Base-by-base conservation (phyloP, 2,797 vertebrate genomes). In the Chaunax sp. region DNA sequence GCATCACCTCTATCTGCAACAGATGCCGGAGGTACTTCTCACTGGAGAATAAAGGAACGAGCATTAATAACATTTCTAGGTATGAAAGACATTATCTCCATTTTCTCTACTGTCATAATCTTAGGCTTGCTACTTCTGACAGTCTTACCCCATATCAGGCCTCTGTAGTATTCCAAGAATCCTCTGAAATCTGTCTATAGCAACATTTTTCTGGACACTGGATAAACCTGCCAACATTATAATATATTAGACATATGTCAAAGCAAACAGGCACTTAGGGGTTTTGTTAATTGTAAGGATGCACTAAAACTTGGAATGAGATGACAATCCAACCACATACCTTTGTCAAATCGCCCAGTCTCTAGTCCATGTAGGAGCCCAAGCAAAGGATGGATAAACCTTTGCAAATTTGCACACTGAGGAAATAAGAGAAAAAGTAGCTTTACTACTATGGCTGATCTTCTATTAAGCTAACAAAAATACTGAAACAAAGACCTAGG, bases 141-240 rank as follows among this genome's bases (percentile, higher is more conserved):
- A 3, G 10, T 40, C 93, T 91, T 89, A 97, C 96, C 97, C 97
- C 94, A 96, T 96, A n/a, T 95, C 90, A 50, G 96, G 97, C 52
- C 95, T 97, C 83, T 96, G 95, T 23, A 97, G 77, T 44, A 97
- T 92, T 1, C 96, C 96, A 1, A 97, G 90, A 58, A 98, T 98
- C 30, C 95, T 92, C 69, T 97, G 97, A 37, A 97, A 89, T 72
- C 96, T 90, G 68, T 97, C 96, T 68, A 96, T 96, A 46, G 97
- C 97, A 62, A 97, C 94, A 0, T 94, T 96, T 82, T 96, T 95
- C 80, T 97, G 97, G 90, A 97, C 96, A 77, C 90, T 95, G 81
- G 92, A 97, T 60, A 97, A 81, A 62, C 96, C 96, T 97, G 85
- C 0, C 2, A 56, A 1, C 52, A 22, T n/a, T 16, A 22, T 69